These are phyloP conservation scores for Linepithema humile DNA, from an alignment of 1,140 invertebrate genomes.

Conservation along the genomic window DNA sequence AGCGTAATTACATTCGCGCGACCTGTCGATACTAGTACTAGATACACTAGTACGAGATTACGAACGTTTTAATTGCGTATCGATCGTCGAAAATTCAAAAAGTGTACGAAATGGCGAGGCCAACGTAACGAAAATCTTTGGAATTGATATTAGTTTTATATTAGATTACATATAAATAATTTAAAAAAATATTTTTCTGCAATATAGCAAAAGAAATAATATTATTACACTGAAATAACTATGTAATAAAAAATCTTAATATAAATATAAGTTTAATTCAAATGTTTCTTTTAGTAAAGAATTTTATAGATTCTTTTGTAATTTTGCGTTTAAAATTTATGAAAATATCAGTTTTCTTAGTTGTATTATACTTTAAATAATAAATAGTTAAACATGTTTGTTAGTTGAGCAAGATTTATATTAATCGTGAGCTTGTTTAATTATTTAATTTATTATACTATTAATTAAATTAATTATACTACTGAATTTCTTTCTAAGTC, in stretches of 20 bases:
- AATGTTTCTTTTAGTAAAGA: not conserved
- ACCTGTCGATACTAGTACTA: conserved; percentile 35
- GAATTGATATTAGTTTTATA: not conserved
- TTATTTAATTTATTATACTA: too few species aligned
- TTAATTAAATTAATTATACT: too few species aligned
- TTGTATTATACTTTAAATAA: not conserved
- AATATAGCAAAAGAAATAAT: not conserved
- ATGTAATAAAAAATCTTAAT: not conserved
- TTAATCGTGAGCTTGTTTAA: too few species aligned
- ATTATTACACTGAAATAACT: not conserved
- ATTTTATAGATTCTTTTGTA: not conserved
- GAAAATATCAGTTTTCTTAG: not conserved
- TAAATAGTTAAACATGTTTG: not conserved
- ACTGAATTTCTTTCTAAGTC: too few species aligned
- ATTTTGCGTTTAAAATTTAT: conserved; percentile 10
- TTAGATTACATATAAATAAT: not conserved
- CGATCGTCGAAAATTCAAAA: conserved; percentile 19
- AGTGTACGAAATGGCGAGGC: not conserved
- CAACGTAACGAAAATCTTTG: not conserved
- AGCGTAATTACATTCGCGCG: not conserved
- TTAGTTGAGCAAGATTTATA: too few species aligned
- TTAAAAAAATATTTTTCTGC: not conserved
- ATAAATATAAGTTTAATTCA: too few species aligned
- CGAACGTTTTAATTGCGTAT: conserved; percentile 65
- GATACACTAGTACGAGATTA: conserved; percentile 43